Evolutionary conservation across 1,140 invertebrate genomes (phyloP).

Genomic region (Penaeus japonicus): DNA sequence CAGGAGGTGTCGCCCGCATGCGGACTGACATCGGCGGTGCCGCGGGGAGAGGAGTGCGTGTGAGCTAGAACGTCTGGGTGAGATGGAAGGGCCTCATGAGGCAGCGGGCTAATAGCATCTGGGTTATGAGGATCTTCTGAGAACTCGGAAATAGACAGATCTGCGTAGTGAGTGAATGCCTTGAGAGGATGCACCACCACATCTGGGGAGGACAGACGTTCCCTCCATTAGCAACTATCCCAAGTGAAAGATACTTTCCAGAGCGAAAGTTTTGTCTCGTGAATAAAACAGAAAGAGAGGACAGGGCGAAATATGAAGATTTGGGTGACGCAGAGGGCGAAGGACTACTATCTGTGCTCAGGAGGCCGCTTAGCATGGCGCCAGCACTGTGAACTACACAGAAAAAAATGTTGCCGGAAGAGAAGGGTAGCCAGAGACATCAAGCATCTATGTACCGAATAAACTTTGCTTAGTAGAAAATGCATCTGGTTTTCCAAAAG

Average conservation of each 20-base stretch:
- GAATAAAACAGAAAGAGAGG: neutral
- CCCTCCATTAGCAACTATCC: slow-evolving; percentile 35
- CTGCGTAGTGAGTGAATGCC: slow-evolving; percentile 53
- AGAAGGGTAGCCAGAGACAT: too few species aligned
- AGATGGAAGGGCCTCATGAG: neutral
- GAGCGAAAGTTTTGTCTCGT: neutral
- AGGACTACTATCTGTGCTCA: neutral
- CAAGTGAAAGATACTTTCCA: neutral
- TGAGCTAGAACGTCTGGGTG: neutral
- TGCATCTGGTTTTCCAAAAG: too few species aligned
- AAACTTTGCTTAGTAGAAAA: too few species aligned
- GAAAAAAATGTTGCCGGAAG: too few species aligned
- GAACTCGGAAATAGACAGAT: slow-evolving; percentile 48
- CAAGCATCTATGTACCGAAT: too few species aligned
- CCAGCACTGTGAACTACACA: too few species aligned
- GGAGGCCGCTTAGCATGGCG: neutral
- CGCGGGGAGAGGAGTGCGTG: neutral
- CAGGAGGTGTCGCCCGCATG: neutral
- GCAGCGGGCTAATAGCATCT: neutral
- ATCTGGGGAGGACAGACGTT: slow-evolving; percentile 53
- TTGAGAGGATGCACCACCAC: slow-evolving; percentile 58
- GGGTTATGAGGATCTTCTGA: slow-evolving; percentile 44
- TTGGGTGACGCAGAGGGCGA: slow-evolving; percentile 16
- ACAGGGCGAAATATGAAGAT: slow-evolving; percentile 31
- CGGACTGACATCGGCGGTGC: neutral